Percentiles rank a stretch among this genome's conserved stretches.
Conservation (phyloP, 1,140 invertebrate species). For the Trichonephila inaurata region DNA sequence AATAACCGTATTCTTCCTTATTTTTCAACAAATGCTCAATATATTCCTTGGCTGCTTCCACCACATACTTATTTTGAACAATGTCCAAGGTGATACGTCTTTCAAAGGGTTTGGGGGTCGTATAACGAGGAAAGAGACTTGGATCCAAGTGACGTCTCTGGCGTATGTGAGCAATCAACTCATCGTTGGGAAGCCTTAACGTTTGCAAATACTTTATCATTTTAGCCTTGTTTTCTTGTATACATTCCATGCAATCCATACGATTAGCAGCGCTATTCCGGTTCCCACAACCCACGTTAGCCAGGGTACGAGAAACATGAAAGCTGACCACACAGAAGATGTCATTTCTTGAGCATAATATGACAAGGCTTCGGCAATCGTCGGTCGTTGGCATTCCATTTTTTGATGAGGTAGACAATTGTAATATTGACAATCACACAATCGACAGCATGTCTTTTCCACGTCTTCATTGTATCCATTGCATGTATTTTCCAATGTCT, state of each 20-base stretch:
- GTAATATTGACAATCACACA: not conserved
- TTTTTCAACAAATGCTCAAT: not conserved
- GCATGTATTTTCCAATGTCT: not conserved
- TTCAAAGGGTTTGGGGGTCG: not conserved
- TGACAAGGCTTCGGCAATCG: too few species aligned
- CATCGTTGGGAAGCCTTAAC: not conserved
- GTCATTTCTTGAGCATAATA: too few species aligned
- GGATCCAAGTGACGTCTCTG: not conserved
- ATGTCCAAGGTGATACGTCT: not conserved
- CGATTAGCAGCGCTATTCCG: not conserved
- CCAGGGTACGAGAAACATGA: too few species aligned
- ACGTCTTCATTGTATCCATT: not conserved
- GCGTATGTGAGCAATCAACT: not conserved
- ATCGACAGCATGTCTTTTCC: not conserved
- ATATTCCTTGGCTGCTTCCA: not conserved
- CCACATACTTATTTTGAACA: not conserved
- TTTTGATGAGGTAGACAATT: not conserved
- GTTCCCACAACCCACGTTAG: not conserved
- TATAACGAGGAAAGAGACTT: not conserved
- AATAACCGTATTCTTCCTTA: constrained; percentile 29
- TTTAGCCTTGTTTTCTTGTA: not conserved
- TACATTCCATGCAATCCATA: too few species aligned
- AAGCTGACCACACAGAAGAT: too few species aligned
- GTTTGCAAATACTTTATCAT: not conserved
- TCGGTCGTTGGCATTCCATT: constrained; percentile 33